Evolutionary conservation across 2,113 vertebrate genomes (phyloP).

Genomic region (Pseudorectes ferrugineus): DNA sequence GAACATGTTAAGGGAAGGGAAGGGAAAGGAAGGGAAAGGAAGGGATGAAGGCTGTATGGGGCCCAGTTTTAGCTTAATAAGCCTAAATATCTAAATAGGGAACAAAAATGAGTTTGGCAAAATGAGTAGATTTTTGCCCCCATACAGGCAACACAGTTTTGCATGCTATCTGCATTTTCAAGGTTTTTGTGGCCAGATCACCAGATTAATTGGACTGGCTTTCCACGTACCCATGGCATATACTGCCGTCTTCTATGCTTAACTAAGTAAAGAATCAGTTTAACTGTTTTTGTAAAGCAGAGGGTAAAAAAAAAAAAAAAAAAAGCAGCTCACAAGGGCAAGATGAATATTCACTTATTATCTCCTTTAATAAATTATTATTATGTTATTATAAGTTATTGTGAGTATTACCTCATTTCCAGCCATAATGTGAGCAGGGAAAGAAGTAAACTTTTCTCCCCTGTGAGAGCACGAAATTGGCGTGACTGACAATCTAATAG

Average conservation of each 20-base stretch:
- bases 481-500: not conserved
- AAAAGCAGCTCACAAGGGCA: not conserved
- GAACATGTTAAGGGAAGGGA: no score
- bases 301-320: not conserved
- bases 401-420: no score
- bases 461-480: not conserved
- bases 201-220: not conserved
- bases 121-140: fast-evolving
- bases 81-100: not conserved
- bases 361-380: not conserved
- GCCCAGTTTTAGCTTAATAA: not conserved
- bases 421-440: not conserved
- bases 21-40: no score
- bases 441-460: not conserved
- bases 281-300: not conserved
- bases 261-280: not conserved
- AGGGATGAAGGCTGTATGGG: no score
- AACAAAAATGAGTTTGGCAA: not conserved
- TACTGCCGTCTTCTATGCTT: not conserved
- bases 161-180: not conserved
- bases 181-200: not conserved
- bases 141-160: not conserved
- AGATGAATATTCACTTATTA: not conserved
- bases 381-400: no score
- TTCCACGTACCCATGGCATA: not conserved